These are phyloP conservation scores for Thymelicus lineola DNA, from an alignment of 2,888 invertebrate genomes.

Conservation along the genomic window DNA sequence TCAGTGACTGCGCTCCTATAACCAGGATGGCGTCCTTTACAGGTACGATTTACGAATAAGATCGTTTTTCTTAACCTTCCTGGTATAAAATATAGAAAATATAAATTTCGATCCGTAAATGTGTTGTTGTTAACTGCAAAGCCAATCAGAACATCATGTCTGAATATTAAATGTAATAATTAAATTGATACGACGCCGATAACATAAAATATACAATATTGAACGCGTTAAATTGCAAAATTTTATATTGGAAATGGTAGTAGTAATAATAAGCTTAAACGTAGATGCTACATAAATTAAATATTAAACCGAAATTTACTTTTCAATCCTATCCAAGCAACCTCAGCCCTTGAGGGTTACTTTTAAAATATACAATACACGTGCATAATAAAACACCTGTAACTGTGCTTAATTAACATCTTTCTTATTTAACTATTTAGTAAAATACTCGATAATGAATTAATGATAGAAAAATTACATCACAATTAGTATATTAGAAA, in stretches of 20 bases:
- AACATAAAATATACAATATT: not conserved
- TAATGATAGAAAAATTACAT: too few relatives aligned
- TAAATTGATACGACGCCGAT: not conserved
- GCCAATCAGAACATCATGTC: not conserved
- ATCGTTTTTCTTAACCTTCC: slow-evolving; percentile 39
- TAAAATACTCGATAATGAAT: too few relatives aligned
- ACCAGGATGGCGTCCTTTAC: slow-evolving; percentile 79
- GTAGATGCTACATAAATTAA: too few relatives aligned
- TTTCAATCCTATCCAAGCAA: too few relatives aligned
- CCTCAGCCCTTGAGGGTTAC: too few relatives aligned
- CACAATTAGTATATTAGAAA: too few relatives aligned
- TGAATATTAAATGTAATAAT: slow-evolving; percentile 1
- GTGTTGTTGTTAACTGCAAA: slow-evolving; percentile 6
- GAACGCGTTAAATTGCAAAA: too few relatives aligned
- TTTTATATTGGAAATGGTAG: too few relatives aligned
- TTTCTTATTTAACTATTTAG: too few relatives aligned
- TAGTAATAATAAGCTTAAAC: too few relatives aligned
- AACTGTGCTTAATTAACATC: too few relatives aligned
- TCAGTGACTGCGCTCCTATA: slow-evolving; percentile 76
- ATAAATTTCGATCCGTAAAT: not conserved
- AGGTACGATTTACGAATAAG: slow-evolving; percentile 67
- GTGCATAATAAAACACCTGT: not conserved
- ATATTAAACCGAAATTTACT: too few relatives aligned
- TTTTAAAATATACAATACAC: not conserved
- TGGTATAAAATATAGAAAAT: not conserved